Evolutionary conservation across 2,888 invertebrate genomes (phyloP).

Genomic region (Sturmia bella): DNA sequence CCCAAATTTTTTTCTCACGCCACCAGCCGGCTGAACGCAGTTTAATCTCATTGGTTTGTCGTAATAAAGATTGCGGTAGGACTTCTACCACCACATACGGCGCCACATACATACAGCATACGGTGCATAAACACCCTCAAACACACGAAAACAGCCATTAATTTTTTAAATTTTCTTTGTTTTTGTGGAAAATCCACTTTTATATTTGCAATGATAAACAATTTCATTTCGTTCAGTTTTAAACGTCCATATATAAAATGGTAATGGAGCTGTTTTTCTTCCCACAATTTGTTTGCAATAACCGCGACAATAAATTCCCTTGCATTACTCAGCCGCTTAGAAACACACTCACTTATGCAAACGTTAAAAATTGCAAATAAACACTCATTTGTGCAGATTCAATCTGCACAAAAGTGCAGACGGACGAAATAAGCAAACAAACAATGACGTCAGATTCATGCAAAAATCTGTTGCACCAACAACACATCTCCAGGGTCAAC

Average conservation of each 20-base stretch:
- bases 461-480: conserved; percentile 45
- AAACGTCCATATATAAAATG: conserved; percentile 4
- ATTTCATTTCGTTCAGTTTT: conserved; percentile 5
- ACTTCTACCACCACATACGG: conserved; percentile 8
- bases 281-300: conserved; percentile 12
- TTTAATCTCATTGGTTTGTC: conserved; percentile 39
- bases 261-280: not conserved
- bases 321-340: conserved; percentile 36
- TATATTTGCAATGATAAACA: conserved; percentile 42
- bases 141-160: not conserved
- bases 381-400: conserved; percentile 17
- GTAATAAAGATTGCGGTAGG: conserved; percentile 67
- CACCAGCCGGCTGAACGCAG: not conserved
- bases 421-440: conserved; percentile 8
- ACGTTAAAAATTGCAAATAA: not conserved
- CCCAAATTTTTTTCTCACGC: no score
- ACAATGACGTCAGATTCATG: conserved; percentile 27
- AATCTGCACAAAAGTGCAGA: conserved; percentile 34
- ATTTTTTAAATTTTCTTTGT: no score
- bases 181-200: conserved; percentile 31
- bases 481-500: conserved; percentile 28
- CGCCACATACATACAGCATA: not conserved
- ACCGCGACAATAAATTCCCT: conserved; percentile 44
- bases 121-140: not conserved
- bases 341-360: not conserved